These are phyloP conservation scores for Globia sparganii DNA, from an alignment of 2,888 invertebrate species.

Conservation along the genomic window DNA sequence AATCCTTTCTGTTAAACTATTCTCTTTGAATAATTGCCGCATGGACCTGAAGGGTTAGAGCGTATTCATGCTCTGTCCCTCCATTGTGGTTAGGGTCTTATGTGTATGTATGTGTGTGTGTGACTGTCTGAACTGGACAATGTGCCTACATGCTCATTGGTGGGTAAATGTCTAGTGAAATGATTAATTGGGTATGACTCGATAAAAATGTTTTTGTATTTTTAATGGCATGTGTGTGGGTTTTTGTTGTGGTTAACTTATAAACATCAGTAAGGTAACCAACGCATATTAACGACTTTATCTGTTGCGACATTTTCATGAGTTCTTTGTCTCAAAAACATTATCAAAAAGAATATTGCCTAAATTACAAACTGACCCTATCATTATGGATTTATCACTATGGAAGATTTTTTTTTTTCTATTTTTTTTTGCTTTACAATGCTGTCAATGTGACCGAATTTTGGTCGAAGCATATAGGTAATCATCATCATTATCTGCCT, in stretches of 20 bases:
- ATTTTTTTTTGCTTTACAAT: too few species aligned
- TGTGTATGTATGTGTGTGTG: slow-evolving; percentile 43
- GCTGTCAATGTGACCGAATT: background rate
- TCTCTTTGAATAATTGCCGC: slow-evolving; percentile 91
- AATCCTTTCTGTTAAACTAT: slow-evolving; percentile 91
- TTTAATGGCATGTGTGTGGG: slow-evolving; percentile 40
- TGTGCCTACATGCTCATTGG: slow-evolving; percentile 68
- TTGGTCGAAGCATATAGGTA: background rate
- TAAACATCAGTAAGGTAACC: background rate
- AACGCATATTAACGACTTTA: background rate
- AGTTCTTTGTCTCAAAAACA: accelerated
- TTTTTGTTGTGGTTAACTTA: slow-evolving; percentile 27
- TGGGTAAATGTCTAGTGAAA: slow-evolving; percentile 66
- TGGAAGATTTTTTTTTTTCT: too few species aligned
- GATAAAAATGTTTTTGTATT: slow-evolving; percentile 64
- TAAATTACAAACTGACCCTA: background rate
- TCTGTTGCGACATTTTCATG: background rate
- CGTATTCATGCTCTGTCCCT: slow-evolving; percentile 88
- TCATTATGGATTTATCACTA: background rate
- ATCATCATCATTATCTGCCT: too few species aligned
- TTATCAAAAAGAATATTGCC: background rate
- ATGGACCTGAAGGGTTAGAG: slow-evolving; percentile 90
- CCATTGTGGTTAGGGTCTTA: slow-evolving; percentile 82
- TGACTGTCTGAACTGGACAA: slow-evolving; percentile 74
- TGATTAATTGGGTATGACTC: slow-evolving; percentile 68